Base-by-base conservation (phyloP, 2,113 vertebrate species). In the Morone saxatilis region DNA sequence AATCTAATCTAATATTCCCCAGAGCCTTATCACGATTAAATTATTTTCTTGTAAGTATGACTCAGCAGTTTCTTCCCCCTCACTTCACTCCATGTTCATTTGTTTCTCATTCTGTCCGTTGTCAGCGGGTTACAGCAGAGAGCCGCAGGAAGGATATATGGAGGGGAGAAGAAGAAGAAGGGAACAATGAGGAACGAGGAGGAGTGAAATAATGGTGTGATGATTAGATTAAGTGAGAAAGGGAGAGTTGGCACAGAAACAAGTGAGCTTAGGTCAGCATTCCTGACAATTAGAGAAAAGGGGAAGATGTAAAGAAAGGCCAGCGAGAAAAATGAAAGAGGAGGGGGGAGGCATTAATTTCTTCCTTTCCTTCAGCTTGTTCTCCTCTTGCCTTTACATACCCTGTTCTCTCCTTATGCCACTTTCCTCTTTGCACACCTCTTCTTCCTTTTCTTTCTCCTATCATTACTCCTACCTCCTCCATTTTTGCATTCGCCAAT, bases 211-310 rank as follows among this genome's bases (percentile, higher is more conserved):
- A 93, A 91, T 84, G 71, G 80, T 73, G 88, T 84, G 86, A 86
- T 88, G 88, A 93, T 93, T 91, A 91, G 83, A 93, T 92, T 86
- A 91, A 88, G 86, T 78, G 83, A 81, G 88, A 91, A 74, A 71
- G 69, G 74, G 83, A 86, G 71, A 90, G 80, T 73, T 91, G 88
- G 85, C 87, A 73, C 70, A 53, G 78, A 71, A 88, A 85, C 70
- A 45, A 84, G 75, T 75, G 72, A 75, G 92, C 78, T 92, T 89
- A 86, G 84, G 88, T 93, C 90, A 92, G 91, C 91, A 86, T 91
- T 91, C 85, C 83, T 89, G 84, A 76, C 86, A 87, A 91, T 92
- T 89, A 89, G 56, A 85, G 76, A 87, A 89, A 81, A 78, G 59
- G 61, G 75, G 38, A 66, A 76, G 60, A 86, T 86, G 74, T 68